Evolutionary conservation across 37 sponge, comb jelly and placozoan species (phyloP), one percentile per base, ranked within the genome.

Genomic region (Crambe crambe): DNA sequence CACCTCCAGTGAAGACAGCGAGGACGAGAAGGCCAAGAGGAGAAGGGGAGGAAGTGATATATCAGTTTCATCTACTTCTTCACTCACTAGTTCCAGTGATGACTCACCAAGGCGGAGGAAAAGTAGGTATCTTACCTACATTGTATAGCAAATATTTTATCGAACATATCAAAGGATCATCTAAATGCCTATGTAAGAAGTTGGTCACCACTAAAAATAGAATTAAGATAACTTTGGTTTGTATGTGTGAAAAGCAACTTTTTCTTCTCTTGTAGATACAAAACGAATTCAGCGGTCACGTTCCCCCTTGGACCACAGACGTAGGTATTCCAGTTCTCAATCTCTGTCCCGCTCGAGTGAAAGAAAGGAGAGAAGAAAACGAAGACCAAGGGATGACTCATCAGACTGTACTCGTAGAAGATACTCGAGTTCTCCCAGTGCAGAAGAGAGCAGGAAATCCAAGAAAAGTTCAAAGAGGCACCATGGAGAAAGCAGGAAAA

Each of bases 1-100:
- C 73, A 94, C 95, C 30, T 90, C 91, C 8, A 94, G 95, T 56
- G 93, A 92, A 34, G 89, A 85, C 25, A 94, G 91, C 37, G 73
- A 72, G 23, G 79, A 82, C n/a, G 70, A 79, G 26, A 29, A 8
- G 10, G 26, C 20, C 3, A 20, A 40, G 5, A 66, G 56, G 10
- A n/a, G n/a, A n/a, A n/a, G n/a, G n/a, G n/a, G n/a, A n/a, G n/a
- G n/a, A n/a, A 68, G 76, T 15, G 47, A 69, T 23, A 58, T 77
- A 10, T 80, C 76, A 34, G 27, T 70, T 15, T 57, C 82, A 3
- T 76, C 78, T 0, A 69, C 77, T 26, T 87, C 88, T 47, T 38
- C 81, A n/a, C 74, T 54, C 65, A 63, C 65, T 43, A 59, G 43
- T 37, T 30, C 58, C 56, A 39, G 56, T 74, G 83, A 78, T 25